These are phyloP conservation scores for Myotis myotis DNA, from an alignment of 2,797 vertebrate species.

Conservation along the genomic window DNA sequence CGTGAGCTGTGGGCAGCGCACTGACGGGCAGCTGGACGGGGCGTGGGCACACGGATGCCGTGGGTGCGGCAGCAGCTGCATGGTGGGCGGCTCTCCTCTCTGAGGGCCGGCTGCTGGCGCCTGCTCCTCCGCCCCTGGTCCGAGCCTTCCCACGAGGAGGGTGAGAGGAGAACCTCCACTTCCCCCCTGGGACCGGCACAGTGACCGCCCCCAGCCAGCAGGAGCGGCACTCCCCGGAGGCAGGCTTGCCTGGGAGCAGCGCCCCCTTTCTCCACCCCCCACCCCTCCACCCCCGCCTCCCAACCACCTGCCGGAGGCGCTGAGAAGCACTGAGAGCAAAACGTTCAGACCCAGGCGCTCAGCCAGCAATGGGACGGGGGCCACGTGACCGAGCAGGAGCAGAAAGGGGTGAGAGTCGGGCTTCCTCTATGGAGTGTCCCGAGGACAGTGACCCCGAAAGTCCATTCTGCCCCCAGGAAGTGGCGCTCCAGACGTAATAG, in stretches of 20 bases:
- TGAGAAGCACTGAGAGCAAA: conserved; percentile 88
- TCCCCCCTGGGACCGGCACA: neutral
- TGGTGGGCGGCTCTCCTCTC: neutral
- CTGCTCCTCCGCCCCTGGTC: too few relatives aligned
- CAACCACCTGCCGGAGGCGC: conserved; percentile 88
- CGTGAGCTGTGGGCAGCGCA: neutral
- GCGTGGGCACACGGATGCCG: neutral
- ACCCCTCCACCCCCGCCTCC: conserved; percentile 72
- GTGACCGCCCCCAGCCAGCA: neutral
- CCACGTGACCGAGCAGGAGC: neutral
- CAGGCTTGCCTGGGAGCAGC: conserved; percentile 79
- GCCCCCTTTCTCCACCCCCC: neutral
- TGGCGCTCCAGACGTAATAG: neutral
- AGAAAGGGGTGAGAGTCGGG: neutral
- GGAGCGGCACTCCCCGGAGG: conserved; percentile 72
- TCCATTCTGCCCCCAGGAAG: neutral
- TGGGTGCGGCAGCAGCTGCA: neutral
- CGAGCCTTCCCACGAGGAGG: neutral
- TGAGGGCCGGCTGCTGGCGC: neutral
- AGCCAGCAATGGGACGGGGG: conserved; percentile 83
- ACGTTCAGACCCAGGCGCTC: conserved; percentile 86
- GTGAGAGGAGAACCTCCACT: neutral
- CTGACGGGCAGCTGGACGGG: neutral
- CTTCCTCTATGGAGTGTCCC: neutral
- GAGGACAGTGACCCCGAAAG: neutral